Evolutionary conservation across 2,797 vertebrate genomes (phyloP), one percentile per base, ranked within the genome.

Genomic region (Pseudochromis fuscus): DNA sequence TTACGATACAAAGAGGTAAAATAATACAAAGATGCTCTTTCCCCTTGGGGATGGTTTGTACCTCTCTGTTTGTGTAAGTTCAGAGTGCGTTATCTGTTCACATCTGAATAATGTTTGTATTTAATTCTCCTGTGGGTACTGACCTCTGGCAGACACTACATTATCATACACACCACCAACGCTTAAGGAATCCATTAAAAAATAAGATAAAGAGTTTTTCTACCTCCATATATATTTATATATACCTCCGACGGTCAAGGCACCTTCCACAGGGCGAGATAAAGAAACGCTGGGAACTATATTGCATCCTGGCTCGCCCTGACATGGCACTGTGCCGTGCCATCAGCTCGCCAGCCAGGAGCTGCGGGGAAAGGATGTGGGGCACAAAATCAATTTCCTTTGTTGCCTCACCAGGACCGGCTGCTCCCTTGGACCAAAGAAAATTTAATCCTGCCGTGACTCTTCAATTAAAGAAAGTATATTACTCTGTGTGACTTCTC

Each of bases 311-410:
- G 44, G 56, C 42, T 67, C 8, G 19, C 24, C 61, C 64, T 19
- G 24, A 81, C 77, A 37, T 53, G 76, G 78, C 77, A 67, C 72
- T n/a, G 75, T 40, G 76, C 85, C 59, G 15, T 46, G 57, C 33
- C 55, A 18, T 62, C 46, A 45, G 5, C 65, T 42, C 5, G 2
- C 40, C n/a, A 27, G 83, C 74, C 88, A 82, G 73, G 60, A 88
- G 83, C 85, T 72, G 70, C 78, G 48, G 85, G n/a, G 85, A 79
- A 51, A 85, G 70, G 82, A 86, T 85, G 77, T 76, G 77, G 85
- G 84, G 74, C 77, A 84, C 77, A 84, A 85, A 90, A 92, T 91
- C 88, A 82, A 91, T 92, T 93, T 92, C 85, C 81, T 82, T 56
- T 82, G 74, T 75, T 28, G 72, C 79, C 69, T 83, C 75, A 69